These are phyloP conservation scores for Uropsilus gracilis DNA, from an alignment of 2,113 vertebrate species.

Conservation along the genomic window DNA sequence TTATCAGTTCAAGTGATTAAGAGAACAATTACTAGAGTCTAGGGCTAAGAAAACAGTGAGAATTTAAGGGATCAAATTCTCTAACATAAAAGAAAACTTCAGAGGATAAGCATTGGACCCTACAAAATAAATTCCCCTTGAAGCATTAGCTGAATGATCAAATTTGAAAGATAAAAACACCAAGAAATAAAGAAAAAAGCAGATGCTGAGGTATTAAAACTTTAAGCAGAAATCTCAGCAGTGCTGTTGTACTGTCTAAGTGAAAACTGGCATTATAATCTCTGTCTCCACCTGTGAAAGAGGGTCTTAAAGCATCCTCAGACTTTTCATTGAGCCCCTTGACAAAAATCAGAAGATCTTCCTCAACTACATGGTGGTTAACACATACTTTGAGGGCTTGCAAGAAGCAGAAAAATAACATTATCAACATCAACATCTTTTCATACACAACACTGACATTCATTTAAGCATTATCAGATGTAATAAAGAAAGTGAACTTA, in stretches of 20 bases:
- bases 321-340: neutral
- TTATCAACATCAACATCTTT: neutral
- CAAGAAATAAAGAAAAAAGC: neutral
- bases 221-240: neutral
- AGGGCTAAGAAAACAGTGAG: neutral
- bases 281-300: neutral
- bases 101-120: neutral
- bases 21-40: neutral
- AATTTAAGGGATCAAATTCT: neutral
- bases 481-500: neutral
- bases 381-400: neutral
- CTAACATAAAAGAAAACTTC: neutral
- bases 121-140: neutral
- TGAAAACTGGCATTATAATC: neutral
- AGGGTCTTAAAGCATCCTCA: neutral
- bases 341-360: neutral
- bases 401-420: neutral
- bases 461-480: neutral
- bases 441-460: neutral
- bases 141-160: neutral
- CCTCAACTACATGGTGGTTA: neutral
- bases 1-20: neutral
- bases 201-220: neutral
- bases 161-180: neutral
- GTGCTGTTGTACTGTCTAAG: neutral